Evolutionary conservation across 2,113 vertebrate species (phyloP).

Genomic region (Nanorana parkeri): DNA sequence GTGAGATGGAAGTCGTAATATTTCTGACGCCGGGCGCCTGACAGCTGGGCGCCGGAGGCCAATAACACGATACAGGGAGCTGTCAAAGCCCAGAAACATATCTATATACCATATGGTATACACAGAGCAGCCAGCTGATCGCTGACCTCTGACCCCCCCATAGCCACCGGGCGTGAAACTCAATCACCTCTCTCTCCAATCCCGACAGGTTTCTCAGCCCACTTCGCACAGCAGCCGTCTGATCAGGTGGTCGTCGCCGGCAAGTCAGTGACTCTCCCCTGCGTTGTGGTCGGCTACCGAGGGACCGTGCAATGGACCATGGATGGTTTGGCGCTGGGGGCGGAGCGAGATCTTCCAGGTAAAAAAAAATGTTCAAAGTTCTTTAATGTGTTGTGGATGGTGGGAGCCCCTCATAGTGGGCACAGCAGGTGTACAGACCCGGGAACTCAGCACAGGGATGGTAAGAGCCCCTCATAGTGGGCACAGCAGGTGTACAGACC

Average conservation of each 20-base stretch:
- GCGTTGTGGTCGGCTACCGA: slow-evolving; percentile 83
- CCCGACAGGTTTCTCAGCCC: slow-evolving; percentile 75
- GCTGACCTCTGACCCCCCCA: neutral
- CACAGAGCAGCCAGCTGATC: neutral
- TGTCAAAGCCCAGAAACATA: neutral
- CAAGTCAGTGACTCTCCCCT: slow-evolving; percentile 84
- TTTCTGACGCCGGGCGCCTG: too few relatives aligned
- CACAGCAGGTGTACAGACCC: too few relatives aligned
- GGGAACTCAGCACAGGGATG: too few relatives aligned
- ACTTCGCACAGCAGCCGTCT: slow-evolving; percentile 88
- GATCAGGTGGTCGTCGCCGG: slow-evolving; percentile 84
- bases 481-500: too few relatives aligned
- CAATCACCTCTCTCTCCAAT: slow-evolving; percentile 54
- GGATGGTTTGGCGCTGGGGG: slow-evolving; percentile 88
- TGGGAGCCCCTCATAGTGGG: neutral
- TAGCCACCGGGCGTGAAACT: neutral
- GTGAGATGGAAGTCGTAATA: too few relatives aligned
- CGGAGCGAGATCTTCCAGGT: slow-evolving; percentile 89
- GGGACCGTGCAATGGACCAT: slow-evolving; percentile 95
- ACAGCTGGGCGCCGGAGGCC: neutral
- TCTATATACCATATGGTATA: slow-evolving; percentile 8
- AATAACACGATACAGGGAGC: neutral
- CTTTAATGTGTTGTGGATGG: too few relatives aligned
- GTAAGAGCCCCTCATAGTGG: too few relatives aligned
- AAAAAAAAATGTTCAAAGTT: slow-evolving; percentile 10